phyloP scores from a whole-genome alignment of 1,140 invertebrate genomes.

The Lamellibrachia luymesi region DNA sequence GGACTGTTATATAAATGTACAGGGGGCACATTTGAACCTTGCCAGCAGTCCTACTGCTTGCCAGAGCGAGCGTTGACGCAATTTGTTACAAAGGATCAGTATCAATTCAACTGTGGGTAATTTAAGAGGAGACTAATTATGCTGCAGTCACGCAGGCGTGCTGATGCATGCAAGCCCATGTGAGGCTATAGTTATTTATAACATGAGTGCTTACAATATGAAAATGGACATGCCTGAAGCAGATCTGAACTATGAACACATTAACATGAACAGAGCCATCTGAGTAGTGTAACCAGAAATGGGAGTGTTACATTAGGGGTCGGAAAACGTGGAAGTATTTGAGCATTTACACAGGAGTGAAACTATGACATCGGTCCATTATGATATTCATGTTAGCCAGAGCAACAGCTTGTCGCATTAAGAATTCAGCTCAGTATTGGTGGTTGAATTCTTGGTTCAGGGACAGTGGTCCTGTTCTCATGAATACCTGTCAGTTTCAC shows the following conservation, averaged over 20 bases:
- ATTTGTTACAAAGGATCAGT: background rate
- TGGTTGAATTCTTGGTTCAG: background rate
- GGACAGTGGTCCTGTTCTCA: background rate
- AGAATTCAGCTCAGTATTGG: background rate
- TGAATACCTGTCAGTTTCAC: background rate
- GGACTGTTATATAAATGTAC: background rate
- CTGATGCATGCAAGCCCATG: background rate
- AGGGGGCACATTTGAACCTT: background rate
- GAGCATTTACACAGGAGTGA: background rate
- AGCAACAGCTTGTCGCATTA: background rate
- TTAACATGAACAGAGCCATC: background rate
- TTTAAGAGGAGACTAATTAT: slow-evolving; percentile 1
- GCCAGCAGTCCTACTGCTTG: background rate
- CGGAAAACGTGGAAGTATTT: no score
- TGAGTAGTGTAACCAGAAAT: background rate
- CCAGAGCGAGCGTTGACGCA: background rate
- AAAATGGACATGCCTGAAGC: background rate
- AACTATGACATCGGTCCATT: background rate
- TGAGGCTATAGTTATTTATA: background rate
- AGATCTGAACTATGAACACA: background rate
- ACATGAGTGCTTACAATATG: background rate
- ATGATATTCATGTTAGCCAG: background rate
- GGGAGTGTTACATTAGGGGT: background rate
- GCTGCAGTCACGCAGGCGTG: no score
- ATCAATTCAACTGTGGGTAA: background rate